Base-by-base conservation (phyloP, 1,140 invertebrate species). In the Belonocnema kinseyi region DNA sequence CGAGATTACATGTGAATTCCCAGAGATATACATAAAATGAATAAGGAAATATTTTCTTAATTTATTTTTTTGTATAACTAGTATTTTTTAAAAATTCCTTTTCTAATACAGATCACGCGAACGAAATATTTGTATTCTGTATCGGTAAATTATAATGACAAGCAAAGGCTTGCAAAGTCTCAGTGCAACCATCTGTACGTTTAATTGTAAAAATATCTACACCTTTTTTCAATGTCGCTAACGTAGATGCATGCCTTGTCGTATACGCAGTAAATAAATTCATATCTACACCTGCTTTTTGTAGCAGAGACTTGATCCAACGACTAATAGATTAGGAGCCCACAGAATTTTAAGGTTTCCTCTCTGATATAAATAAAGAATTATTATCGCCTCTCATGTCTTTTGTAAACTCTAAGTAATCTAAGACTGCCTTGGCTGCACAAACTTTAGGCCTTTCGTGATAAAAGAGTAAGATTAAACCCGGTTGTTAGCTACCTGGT, bases 281-380 rank as follows among this genome's bases (percentile, higher is more conserved):
- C 16, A 26, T 26, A 26, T 26, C 21, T 26, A 26, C 21, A 26
- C 21, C 21, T 26, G 21, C 21, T 26, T 26, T 56, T 21, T 14
- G 13, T 13, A 74, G 73, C n/a, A 33, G 7, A 13, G 17, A n/a
- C 33, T 74, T 74, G 33, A 74, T 53, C 51, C 73, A 74, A 54
- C 52, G 26, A 40, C 52, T 58, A n/a, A 58, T 33, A 11, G 51
- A 56, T 26, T 33, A 26, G 4, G 51, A 16, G 0, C 46, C 46
- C 52, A 74, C 73, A 0, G 8, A 14, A 12, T 74, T 16, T 21
- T 13, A n/a, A 3, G 14, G 14, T 53, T 53, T 13, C 52, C 14
- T 13, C 52, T 5, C 52, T 16, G n/a, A 53, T n/a, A 46, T 19
- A 6, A 33, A 66, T 50, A 56, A 46, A 16, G 26, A 33, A 33